phyloP scores from a whole-genome alignment of 2,888 invertebrate species.

The Panzeria rudis region DNA sequence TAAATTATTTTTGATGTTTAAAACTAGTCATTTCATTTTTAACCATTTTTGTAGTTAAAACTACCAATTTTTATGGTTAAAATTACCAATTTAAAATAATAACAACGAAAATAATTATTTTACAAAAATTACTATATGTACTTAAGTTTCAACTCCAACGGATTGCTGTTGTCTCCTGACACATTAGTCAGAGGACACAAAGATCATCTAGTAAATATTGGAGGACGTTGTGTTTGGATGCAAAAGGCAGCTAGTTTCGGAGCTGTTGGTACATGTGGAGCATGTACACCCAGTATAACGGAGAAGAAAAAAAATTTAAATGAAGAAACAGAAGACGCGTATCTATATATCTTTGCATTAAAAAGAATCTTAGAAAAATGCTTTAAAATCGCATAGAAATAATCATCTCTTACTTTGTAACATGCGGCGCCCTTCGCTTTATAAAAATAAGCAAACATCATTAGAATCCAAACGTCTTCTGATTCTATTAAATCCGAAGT shows the following conservation, averaged over 20 bases:
- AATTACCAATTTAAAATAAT: no score
- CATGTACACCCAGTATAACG: constrained; percentile 42
- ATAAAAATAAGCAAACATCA: constrained; percentile 82
- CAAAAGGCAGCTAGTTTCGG: constrained; percentile 38
- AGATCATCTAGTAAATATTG: constrained; percentile 86
- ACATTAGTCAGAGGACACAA: constrained; percentile 75
- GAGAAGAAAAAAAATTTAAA: constrained; percentile 19
- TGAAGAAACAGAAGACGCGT: constrained; percentile 87
- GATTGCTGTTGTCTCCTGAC: constrained; percentile 91
- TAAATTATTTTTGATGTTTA: no score
- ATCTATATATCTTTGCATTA: constrained; percentile 93
- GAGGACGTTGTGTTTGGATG: constrained; percentile 86
- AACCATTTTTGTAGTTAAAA: no score
- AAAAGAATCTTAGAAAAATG: constrained; percentile 87
- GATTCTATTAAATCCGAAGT: constrained; percentile 95
- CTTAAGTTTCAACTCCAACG: constrained; percentile 89
- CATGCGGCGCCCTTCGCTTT: not conserved
- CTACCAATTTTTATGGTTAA: no score
- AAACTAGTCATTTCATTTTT: no score
- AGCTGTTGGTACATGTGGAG: constrained; percentile 39
- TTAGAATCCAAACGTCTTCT: constrained; percentile 84
- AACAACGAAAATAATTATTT: no score
- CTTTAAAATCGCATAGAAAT: constrained; percentile 88
- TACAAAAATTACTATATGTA: no score
- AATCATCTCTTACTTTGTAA: constrained; percentile 67